These are phyloP conservation scores for Mycetomoellerius zeteki DNA, from an alignment of 1,140 invertebrate genomes.

Conservation along the genomic window DNA sequence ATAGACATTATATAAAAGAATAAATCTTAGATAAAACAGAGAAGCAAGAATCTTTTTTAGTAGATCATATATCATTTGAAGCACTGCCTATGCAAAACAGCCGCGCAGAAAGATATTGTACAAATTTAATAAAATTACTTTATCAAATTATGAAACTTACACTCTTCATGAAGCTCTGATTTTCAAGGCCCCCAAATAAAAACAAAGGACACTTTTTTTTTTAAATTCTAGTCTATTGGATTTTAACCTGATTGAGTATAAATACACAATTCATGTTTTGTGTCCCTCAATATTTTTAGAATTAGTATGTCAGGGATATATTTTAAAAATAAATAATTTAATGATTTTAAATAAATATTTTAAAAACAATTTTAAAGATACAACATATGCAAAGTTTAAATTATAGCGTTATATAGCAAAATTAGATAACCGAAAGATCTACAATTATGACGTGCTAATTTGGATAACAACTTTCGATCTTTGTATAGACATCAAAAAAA, in stretches of 20 bases:
- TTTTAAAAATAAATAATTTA: conserved; percentile 7
- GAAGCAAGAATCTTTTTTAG: conserved; percentile 10
- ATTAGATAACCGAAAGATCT: neutral
- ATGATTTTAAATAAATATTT: conserved; percentile 3
- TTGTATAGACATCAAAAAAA: neutral
- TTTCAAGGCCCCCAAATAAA: neutral
- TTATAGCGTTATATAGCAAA: neutral
- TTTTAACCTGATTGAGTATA: neutral
- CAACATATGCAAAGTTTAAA: neutral
- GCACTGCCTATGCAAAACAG: conserved; percentile 30
- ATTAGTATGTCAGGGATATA: neutral
- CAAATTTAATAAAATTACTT: conserved; percentile 45
- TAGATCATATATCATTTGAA: neutral
- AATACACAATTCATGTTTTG: neutral
- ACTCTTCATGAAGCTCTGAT: neutral
- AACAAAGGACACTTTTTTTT: neutral
- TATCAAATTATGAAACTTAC: conserved; percentile 25
- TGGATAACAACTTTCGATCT: neutral
- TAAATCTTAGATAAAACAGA: conserved; percentile 8
- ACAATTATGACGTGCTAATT: neutral
- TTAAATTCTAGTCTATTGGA: neutral
- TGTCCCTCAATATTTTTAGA: neutral
- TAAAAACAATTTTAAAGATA: neutral
- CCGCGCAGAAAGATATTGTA: neutral
- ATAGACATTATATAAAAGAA: conserved; percentile 19